Evolutionary conservation across 2,113 vertebrate genomes (phyloP).

Genomic region (Protobothrops flavoviridis): DNA sequence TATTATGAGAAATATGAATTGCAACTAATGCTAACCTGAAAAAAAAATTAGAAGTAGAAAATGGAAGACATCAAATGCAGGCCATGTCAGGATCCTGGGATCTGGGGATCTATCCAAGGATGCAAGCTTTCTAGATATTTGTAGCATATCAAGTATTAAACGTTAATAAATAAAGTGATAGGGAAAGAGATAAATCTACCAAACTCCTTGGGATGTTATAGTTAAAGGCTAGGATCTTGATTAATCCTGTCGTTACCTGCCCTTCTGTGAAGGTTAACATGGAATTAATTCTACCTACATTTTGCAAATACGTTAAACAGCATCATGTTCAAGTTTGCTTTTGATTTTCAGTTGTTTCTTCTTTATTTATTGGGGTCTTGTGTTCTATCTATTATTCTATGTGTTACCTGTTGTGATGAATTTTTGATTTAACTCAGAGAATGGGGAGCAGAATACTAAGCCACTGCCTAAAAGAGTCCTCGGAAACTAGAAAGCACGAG

Average conservation of each 20-base stretch:
- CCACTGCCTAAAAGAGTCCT: neutral
- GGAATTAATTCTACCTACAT: neutral
- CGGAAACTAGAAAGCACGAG: neutral
- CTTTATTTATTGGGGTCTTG: neutral
- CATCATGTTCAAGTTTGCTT: neutral
- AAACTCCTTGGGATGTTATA: neutral
- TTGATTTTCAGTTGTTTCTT: neutral
- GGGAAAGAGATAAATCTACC: neutral
- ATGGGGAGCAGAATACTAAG: neutral
- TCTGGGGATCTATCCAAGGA: neutral
- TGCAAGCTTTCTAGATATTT: neutral
- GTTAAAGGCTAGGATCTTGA: neutral
- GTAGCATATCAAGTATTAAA: neutral
- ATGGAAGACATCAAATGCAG: neutral
- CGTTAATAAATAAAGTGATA: neutral
- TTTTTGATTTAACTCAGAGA: neutral
- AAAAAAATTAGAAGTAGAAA: neutral
- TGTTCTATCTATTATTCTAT: neutral
- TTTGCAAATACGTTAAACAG: neutral
- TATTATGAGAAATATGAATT: neutral
- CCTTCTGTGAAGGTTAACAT: neutral
- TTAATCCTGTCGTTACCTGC: neutral
- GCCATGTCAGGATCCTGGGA: neutral
- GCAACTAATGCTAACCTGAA: neutral
- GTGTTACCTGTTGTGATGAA: neutral